These are phyloP conservation scores for Scopus umbretta DNA, from an alignment of 2,113 vertebrate species.

Conservation along the genomic window DNA sequence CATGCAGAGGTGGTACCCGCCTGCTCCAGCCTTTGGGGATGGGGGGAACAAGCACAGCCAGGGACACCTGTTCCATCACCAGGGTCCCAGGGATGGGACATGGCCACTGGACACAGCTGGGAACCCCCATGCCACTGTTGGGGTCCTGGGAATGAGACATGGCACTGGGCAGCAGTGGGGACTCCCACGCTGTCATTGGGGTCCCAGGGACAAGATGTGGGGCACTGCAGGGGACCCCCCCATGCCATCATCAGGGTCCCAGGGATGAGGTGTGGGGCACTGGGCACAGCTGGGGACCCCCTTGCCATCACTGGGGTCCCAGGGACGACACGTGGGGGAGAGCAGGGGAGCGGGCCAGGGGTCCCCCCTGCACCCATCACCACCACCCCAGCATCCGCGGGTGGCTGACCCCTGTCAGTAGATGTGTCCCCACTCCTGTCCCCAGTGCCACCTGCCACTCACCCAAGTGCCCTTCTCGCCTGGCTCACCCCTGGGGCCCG, in stretches of 20 bases:
- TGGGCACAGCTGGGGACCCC: background rate
- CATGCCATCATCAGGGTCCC: too few species aligned
- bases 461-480: slow-evolving; percentile 92
- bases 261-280: too few species aligned
- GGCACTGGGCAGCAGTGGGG: background rate
- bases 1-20: background rate
- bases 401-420: rapidly evolving
- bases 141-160: background rate
- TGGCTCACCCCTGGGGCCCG: slow-evolving; percentile 86
- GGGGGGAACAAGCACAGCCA: background rate
- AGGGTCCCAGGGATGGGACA: background rate
- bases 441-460: slow-evolving; percentile 43
- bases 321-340: rapidly evolving
- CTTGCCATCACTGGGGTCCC: background rate
- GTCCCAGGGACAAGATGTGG: too few species aligned
- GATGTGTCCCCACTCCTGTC: background rate
- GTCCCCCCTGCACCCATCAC: rapidly evolving
- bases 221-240: background rate
- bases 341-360: rapidly evolving
- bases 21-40: too few species aligned
- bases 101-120: background rate
- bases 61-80: rapidly evolving
- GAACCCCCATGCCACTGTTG: rapidly evolving
- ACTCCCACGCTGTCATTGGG: background rate
- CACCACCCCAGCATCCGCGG: rapidly evolving